phyloP scores from a whole-genome alignment of 2,888 invertebrate species.

The Drosophila anceps region DNA sequence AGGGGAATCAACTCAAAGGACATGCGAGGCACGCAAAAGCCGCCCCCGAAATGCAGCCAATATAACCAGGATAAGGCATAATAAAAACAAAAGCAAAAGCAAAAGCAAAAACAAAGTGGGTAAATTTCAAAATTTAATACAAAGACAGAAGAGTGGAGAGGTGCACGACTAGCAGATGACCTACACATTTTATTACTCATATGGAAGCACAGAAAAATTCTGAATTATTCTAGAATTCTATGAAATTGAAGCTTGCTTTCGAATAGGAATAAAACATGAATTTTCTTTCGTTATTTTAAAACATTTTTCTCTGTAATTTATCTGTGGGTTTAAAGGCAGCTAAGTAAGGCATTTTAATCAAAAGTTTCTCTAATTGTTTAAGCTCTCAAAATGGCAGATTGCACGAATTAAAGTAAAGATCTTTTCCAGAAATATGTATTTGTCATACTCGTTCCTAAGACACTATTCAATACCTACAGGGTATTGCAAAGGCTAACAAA shows the following conservation, averaged over 20 bases:
- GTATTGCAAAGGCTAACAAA: constrained; percentile 25
- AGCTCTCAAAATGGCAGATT: neutral
- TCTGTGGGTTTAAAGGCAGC: too few relatives aligned
- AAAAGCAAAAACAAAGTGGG: constrained; percentile 57
- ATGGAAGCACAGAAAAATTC: neutral
- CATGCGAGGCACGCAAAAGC: constrained; percentile 27
- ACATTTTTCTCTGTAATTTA: too few relatives aligned
- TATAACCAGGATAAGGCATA: constrained; percentile 58
- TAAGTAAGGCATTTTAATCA: too few relatives aligned
- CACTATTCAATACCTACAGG: neutral
- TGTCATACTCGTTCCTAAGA: neutral
- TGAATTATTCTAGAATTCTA: neutral
- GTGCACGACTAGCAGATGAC: neutral
- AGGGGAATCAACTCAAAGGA: constrained; percentile 23
- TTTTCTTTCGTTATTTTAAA: too few relatives aligned
- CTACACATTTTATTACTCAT: neutral
- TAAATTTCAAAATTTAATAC: constrained; percentile 67
- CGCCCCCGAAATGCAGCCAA: constrained; percentile 68
- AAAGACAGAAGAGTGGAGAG: constrained; percentile 9
- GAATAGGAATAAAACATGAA: too few relatives aligned
- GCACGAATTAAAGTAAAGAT: neutral
- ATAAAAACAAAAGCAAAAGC: constrained; percentile 25
- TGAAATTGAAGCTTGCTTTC: too few relatives aligned
- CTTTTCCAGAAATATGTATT: neutral
- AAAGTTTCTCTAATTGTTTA: too few relatives aligned